phyloP scores from a whole-genome alignment of 2,113 vertebrate species.

The Tetraodon nigroviridis region DNA sequence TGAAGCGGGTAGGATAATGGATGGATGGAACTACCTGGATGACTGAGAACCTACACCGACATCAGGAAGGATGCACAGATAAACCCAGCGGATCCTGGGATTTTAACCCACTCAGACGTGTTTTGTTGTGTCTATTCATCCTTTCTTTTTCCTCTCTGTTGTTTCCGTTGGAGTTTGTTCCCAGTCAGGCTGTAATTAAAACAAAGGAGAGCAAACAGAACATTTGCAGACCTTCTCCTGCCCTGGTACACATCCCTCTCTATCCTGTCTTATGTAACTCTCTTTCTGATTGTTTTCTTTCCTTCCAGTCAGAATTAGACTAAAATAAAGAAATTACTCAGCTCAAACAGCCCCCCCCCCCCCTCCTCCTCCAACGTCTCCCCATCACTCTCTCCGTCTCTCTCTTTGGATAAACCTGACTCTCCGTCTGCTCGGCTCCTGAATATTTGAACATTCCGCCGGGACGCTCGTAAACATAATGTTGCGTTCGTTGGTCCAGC shows the following conservation, averaged over 20 bases:
- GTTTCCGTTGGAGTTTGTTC: not conserved
- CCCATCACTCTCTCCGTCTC: not conserved
- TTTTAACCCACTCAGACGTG: not conserved
- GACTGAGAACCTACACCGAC: too few relatives aligned
- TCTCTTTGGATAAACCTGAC: conserved; percentile 15
- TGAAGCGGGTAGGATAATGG: too few relatives aligned
- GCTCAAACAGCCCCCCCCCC: conserved; percentile 12
- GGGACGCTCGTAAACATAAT: conserved; percentile 12
- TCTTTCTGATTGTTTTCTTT: not conserved
- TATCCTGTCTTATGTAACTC: conserved; percentile 3
- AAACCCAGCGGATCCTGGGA: not conserved
- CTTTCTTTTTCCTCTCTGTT: not conserved
- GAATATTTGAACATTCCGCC: conserved; percentile 27
- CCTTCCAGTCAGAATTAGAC: conserved; percentile 7
- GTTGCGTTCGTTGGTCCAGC: conserved; percentile 16
- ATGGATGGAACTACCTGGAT: too few relatives aligned
- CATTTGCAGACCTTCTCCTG: too few relatives aligned
- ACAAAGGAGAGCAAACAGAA: not conserved
- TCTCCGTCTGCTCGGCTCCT: conserved; percentile 14
- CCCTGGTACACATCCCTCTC: not conserved
- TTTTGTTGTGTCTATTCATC: not conserved
- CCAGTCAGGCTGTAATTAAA: not conserved
- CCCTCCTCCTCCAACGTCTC: too few relatives aligned
- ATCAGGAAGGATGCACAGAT: too few relatives aligned
- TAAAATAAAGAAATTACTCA: conserved; percentile 40